These are phyloP conservation scores for Oreochromis grahami DNA, from an alignment of 2,797 vertebrate genomes.

Conservation along the genomic window DNA sequence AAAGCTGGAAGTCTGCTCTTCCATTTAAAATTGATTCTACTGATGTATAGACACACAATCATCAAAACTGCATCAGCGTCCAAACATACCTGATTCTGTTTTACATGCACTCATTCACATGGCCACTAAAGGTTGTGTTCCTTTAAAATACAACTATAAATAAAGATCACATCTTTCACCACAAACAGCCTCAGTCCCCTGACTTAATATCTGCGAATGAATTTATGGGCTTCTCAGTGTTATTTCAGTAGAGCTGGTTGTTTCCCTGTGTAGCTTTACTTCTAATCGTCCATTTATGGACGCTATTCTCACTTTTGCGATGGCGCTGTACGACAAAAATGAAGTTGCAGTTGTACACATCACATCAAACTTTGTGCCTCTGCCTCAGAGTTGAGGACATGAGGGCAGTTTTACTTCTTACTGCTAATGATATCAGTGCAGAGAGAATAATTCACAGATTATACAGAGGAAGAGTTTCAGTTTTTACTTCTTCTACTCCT, in stretches of 20 bases:
- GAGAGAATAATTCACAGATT: background rate
- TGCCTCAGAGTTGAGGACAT: background rate
- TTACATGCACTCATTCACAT: background rate
- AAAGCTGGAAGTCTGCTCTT: background rate
- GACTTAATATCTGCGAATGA: background rate
- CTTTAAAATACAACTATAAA: background rate
- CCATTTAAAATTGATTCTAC: background rate
- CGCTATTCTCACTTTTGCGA: background rate
- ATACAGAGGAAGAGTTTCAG: background rate
- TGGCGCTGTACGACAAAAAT: fast-evolving
- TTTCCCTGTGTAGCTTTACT: background rate
- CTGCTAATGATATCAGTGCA: background rate
- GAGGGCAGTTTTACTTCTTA: background rate
- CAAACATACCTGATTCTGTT: background rate
- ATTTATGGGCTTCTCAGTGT: background rate
- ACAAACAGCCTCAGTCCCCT: background rate
- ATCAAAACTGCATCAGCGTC: background rate
- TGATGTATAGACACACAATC: background rate
- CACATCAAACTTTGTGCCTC: background rate
- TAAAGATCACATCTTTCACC: background rate
- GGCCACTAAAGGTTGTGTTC: background rate
- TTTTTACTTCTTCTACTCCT: background rate
- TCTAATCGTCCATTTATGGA: background rate
- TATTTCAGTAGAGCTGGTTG: background rate
- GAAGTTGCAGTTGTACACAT: background rate